Evolutionary conservation across 1,140 invertebrate species (phyloP).

Genomic region (Dinoponera quadriceps): DNA sequence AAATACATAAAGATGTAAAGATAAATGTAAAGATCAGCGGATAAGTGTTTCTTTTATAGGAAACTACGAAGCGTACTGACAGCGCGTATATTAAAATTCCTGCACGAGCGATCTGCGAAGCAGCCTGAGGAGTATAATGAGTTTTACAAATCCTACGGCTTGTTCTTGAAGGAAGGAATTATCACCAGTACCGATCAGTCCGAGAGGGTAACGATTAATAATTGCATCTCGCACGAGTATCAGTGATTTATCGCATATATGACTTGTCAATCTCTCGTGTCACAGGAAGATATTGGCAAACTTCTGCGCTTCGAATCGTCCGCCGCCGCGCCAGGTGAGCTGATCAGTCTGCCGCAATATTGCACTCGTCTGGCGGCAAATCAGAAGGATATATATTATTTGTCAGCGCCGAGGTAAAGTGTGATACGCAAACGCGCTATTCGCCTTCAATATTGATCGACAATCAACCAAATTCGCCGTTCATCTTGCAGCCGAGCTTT

Average conservation of each 20-base stretch:
- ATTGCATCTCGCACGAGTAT: not conserved
- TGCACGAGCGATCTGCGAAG: slow-evolving; percentile 94
- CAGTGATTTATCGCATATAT: not conserved
- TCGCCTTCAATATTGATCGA: not conserved
- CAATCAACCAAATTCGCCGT: not conserved
- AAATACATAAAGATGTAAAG: not conserved
- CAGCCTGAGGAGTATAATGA: slow-evolving; percentile 92
- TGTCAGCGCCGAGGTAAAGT: slow-evolving; percentile 95
- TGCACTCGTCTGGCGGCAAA: slow-evolving; percentile 90
- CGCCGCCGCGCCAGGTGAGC: slow-evolving; percentile 89
- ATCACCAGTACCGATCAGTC: slow-evolving; percentile 92
- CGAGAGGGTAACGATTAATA: slow-evolving; percentile 89
- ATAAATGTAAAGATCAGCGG: slow-evolving; percentile 5
- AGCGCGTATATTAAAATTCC: slow-evolving; percentile 93
- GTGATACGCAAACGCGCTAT: not conserved
- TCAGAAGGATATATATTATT: slow-evolving; percentile 96
- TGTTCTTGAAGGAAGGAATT: slow-evolving; percentile 98
- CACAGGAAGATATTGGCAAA: slow-evolving; percentile 95
- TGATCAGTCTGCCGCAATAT: slow-evolving; percentile 95
- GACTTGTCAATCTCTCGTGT: slow-evolving; percentile 55
- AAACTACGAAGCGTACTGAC: slow-evolving; percentile 95
- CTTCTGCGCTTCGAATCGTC: slow-evolving; percentile 97
- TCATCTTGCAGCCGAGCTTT: slow-evolving; percentile 90
- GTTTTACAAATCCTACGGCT: slow-evolving; percentile 96
- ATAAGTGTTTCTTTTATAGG: slow-evolving; percentile 85